A percentile compares a stretch with the other conserved stretches of the same genome.
Evolutionary conservation across 1,140 invertebrate species (phyloP).

Genomic region (Teleopsis dalmanni): DNA sequence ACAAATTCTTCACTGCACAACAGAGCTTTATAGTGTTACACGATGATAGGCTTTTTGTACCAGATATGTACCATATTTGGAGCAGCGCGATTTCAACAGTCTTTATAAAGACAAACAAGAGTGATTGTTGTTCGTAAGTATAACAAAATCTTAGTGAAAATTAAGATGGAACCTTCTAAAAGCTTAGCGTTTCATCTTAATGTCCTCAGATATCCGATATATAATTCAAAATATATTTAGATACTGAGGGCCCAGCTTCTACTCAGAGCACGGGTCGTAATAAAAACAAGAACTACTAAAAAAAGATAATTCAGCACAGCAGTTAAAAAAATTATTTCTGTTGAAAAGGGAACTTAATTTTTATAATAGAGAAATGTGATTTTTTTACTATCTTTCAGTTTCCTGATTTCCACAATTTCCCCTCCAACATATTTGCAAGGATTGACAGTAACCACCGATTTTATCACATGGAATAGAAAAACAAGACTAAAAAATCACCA

Average conservation of each 20-base stretch:
- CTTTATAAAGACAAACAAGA: slow-evolving; percentile 48
- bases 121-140: background rate
- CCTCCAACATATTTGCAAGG: background rate
- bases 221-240: background rate
- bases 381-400: no score
- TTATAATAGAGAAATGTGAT: no score
- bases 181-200: background rate
- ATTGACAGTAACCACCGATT: background rate
- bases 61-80: slow-evolving; percentile 65
- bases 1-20: slow-evolving; percentile 59
- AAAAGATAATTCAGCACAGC: background rate
- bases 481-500: slow-evolving; percentile 13
- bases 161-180: background rate
- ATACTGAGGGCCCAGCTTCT: background rate
- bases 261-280: background rate
- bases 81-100: slow-evolving; percentile 65
- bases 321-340: no score
- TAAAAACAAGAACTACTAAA: background rate
- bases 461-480: slow-evolving; percentile 18
- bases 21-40: slow-evolving; percentile 62
- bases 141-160: background rate
- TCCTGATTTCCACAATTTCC: background rate
- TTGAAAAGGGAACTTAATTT: no score
- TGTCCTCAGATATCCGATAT: no score
- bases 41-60: slow-evolving; percentile 57